These are phyloP conservation scores for Malurus melanocephalus DNA, from an alignment of 2,113 vertebrate species.

Conservation along the genomic window DNA sequence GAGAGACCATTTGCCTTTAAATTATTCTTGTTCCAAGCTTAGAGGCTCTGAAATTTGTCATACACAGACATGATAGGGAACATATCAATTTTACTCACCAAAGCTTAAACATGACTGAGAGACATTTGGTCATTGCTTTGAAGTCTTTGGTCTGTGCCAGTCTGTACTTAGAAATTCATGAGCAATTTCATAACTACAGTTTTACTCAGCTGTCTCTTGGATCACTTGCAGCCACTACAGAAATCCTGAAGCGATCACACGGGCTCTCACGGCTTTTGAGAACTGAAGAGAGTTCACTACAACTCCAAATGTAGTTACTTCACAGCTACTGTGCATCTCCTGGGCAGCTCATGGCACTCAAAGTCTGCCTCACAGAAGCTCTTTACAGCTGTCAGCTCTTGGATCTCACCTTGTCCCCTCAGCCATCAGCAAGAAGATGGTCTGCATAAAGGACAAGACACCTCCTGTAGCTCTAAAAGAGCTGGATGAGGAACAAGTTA, in stretches of 20 bases:
- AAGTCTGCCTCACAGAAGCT: neutral
- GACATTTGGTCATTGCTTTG: neutral
- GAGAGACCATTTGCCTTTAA: neutral
- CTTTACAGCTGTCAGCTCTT: neutral
- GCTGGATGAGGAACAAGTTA: neutral
- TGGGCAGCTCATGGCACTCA: neutral
- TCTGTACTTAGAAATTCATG: neutral
- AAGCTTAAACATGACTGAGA: neutral
- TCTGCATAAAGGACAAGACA: neutral
- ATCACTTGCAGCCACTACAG: neutral
- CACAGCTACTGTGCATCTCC: neutral
- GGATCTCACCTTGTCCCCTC: neutral
- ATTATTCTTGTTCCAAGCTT: neutral
- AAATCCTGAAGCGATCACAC: accelerated
- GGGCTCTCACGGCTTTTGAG: neutral
- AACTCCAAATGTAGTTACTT: neutral
- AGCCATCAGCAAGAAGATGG: neutral
- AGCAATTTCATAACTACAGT: neutral
- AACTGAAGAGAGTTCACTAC: neutral
- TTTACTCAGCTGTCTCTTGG: neutral
- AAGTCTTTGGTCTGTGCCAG: neutral
- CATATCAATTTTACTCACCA: neutral
- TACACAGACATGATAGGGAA: neutral
- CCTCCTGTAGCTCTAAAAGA: neutral
- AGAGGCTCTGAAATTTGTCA: neutral